Evolutionary conservation across 1,140 invertebrate species (phyloP), one percentile per base, ranked within the genome.

Genomic region (Pachypsylla venusta): DNA sequence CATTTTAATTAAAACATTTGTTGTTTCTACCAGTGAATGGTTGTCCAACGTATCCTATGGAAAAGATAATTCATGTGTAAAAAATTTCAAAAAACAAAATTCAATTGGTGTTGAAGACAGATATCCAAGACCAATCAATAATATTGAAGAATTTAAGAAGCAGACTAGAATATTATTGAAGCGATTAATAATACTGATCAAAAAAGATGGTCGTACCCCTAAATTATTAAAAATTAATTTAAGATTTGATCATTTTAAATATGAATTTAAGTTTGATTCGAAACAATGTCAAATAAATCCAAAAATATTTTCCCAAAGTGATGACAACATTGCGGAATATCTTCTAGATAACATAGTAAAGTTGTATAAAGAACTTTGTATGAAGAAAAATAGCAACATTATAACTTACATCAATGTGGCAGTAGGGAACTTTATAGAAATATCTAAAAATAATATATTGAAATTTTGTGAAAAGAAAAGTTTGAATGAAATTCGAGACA

Each of bases 41-140:
- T 69, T 88, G 54, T 78, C 81, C 64, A 79, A 81, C 54, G 72
- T 86, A 60, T 79, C 81, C 58, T 76, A 79, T 70, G 85, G 85
- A 16, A 78, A 81, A 54, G 85, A 89, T 69, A 75, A 78, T 56
- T 76, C 77, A 60, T 69, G 72, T 30, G 83, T 89, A 0, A 86
- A 85, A 67, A 74, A 77, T 28, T 79, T 78, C 19, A 83, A 82
- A 1, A 81, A 80, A 65, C 80, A 82, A 61, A 74, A 81, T 68
- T 79, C 78, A 58, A 78, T 88, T 67, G 83, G 85, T 27, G 69
- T 88, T 60, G 85, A 89, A 66, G 85, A 88, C 69, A 79, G 82
- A 42, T 84, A 82, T 68, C 79, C 78, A 63, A 78, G 78, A 56
- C 79, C 86, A 19, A 81, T 77, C 59, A 74, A 81, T 1, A 78